A percentile compares a stretch with the other conserved stretches of the same genome.
Conservation (phyloP, 2,888 invertebrate genomes). For the Polylopha cassiicola region DNA sequence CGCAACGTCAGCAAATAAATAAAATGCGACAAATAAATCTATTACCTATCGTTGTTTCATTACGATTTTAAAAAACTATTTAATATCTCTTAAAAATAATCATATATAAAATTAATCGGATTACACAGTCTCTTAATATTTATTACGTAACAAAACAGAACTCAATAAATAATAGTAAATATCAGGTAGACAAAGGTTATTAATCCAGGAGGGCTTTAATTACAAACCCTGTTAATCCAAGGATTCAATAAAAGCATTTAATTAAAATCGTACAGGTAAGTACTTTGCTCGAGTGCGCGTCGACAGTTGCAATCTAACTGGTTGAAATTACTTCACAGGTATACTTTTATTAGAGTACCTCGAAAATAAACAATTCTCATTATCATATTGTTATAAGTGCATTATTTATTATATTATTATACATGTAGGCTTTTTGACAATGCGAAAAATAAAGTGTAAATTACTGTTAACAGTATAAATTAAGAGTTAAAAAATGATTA, state of each 20-base stretch:
- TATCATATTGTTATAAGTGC: too few relatives aligned
- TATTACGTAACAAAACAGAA: slow-evolving; percentile 27
- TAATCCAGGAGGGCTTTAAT: slow-evolving; percentile 63
- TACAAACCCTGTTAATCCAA: slow-evolving; percentile 55
- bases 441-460: too few relatives aligned
- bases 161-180: slow-evolving; percentile 63
- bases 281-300: slow-evolving; percentile 44
- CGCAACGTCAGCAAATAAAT: too few relatives aligned
- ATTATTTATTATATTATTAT: too few relatives aligned
- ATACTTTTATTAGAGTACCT: background rate
- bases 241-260: slow-evolving; percentile 61
- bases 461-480: too few relatives aligned
- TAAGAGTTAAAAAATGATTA: too few relatives aligned
- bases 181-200: slow-evolving; percentile 57
- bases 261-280: slow-evolving; percentile 55
- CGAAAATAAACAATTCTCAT: too few relatives aligned
- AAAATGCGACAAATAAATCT: too few relatives aligned
- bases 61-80: too few relatives aligned
- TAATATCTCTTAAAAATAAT: slow-evolving; percentile 9
- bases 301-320: slow-evolving; percentile 11
- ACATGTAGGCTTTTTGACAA: too few relatives aligned
- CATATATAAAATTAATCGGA: background rate
- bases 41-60: too few relatives aligned
- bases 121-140: slow-evolving; percentile 14
- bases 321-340: background rate